These are phyloP conservation scores for Ceratina japonica DNA, from an alignment of 1,140 invertebrate genomes.

Conservation along the genomic window DNA sequence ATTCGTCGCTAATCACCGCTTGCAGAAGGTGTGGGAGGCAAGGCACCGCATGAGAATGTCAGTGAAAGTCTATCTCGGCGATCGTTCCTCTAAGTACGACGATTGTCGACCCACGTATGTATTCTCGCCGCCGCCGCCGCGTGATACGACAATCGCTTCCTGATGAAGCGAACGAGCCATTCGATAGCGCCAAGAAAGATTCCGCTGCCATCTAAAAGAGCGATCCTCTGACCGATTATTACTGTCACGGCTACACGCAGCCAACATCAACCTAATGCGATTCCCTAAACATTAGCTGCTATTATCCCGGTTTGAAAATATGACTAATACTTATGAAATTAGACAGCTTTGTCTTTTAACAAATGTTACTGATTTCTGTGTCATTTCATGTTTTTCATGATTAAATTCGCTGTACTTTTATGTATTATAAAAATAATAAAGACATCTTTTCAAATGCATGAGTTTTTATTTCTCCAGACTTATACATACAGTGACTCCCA, in stretches of 20 bases:
- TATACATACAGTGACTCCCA: too few species aligned
- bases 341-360: not conserved
- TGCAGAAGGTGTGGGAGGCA: conserved; percentile 55
- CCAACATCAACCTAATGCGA: not conserved
- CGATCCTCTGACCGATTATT: not conserved
- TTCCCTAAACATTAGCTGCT: not conserved
- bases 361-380: not conserved
- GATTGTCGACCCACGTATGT: conserved; percentile 56
- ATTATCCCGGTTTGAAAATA: not conserved
- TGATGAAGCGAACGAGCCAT: conserved; percentile 61
- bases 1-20: conserved; percentile 63
- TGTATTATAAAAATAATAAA: not conserved
- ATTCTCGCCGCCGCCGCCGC: conserved; percentile 8
- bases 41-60: conserved; percentile 56
- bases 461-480: not conserved
- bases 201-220: conserved; percentile 17
- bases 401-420: too few species aligned
- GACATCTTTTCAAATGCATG: too few species aligned
- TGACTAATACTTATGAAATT: not conserved
- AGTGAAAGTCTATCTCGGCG: conserved; percentile 67
- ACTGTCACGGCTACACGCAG: not conserved
- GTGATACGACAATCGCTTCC: conserved; percentile 61
- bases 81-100: conserved; percentile 56
- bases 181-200: conserved; percentile 39
- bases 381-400: too few species aligned